Evolutionary conservation across 2,888 invertebrate species (phyloP), one percentile per base, ranked within the genome.

Genomic region (Synergus itoensis): DNA sequence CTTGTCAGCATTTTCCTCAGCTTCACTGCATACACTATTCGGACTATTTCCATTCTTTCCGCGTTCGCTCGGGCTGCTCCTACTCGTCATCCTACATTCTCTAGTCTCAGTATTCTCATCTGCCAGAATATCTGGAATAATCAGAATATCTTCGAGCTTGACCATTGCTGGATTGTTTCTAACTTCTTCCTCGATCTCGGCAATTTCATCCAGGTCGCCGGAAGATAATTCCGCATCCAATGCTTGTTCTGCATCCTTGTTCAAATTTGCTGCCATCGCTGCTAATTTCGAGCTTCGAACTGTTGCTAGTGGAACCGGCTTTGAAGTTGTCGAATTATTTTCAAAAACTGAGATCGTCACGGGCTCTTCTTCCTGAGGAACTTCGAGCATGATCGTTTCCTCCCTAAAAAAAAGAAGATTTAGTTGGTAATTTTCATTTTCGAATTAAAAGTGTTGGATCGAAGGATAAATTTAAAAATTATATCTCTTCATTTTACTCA

Each of bases 261-360:
- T 90, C 83, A 92, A 89, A 65, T 90, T 92, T 4, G 91, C 91
- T 12, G 89, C 92, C 92, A 92, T 92, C 0, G 92, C 92, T 4
- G 89, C 88, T 0, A 92, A 87, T 45, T 92, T 92, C 0, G 92
- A 90, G 77, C 92, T 92, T 67, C 91, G 87, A 45, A 90, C 81
- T n/a, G 90, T 88, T 4, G 89, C 89, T 0, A 88, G 5, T 1
- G 92, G 91, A 14, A 92, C 81, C 0, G 90, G 86, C 48, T 90
- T 92, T 4, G 83, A 63, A 5, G 75, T 16, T 11, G 76, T 18
- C 14, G n/a, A 28, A 16, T 43, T 18, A 28, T 21, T 77, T 41
- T 84, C 80, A 79, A 83, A 18, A 40, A 83, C 60, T 40, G 77
- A 41, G 12, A 81, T 76, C 40, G 84, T 53, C 60, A 80, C 53